A percentile compares a stretch with the other conserved stretches of the same genome.
Evolutionary conservation across 2,888 invertebrate species (phyloP).

Genomic region (Dilophus febrilis): DNA sequence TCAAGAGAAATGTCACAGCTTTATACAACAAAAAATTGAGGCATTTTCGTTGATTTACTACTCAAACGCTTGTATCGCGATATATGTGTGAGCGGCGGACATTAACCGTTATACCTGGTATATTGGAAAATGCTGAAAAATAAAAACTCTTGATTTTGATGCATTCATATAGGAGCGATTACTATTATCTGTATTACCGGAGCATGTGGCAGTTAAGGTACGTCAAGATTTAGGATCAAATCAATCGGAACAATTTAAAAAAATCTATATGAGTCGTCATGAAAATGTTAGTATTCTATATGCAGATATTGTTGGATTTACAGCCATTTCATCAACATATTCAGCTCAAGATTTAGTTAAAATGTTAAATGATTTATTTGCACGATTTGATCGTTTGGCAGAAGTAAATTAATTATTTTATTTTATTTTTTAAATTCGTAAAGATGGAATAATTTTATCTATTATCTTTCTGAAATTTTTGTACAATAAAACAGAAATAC

Average conservation of each 20-base stretch:
- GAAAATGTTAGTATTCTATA: constrained; percentile 95
- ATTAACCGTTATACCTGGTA: too few relatives aligned
- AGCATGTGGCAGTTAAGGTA: constrained; percentile 95
- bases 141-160: too few relatives aligned
- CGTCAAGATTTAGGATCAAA: constrained; percentile 80
- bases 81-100: too few relatives aligned
- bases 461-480: neutral
- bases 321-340: constrained; percentile 87
- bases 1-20: too few relatives aligned
- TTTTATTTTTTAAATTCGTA: neutral
- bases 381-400: constrained; percentile 80
- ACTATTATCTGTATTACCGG: constrained; percentile 80
- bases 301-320: constrained; percentile 96
- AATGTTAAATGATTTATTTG: constrained; percentile 89
- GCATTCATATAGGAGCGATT: constrained; percentile 75
- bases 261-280: constrained; percentile 93
- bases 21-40: too few relatives aligned
- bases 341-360: constrained; percentile 91
- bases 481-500: constrained; percentile 51
- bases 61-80: too few relatives aligned
- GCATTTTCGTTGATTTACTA: too few relatives aligned
- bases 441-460: neutral
- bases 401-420: constrained; percentile 34
- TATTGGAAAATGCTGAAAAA: too few relatives aligned
- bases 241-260: constrained; percentile 82